phyloP scores from a whole-genome alignment of 2,113 vertebrate genomes.

The Pipa parva region DNA sequence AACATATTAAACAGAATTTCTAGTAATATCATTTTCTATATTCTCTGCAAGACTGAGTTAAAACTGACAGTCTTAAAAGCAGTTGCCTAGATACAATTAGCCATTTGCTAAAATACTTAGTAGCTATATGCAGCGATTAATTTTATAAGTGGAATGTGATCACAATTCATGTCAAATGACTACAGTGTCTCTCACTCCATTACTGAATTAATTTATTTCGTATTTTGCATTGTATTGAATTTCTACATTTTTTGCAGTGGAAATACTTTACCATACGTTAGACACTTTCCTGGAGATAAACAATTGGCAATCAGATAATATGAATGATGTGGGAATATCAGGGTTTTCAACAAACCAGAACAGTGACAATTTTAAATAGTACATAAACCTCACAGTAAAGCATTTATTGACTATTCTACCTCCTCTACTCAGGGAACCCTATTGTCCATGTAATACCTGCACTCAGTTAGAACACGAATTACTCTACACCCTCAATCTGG shows the following conservation, averaged over 20 bases:
- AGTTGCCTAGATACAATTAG: background rate
- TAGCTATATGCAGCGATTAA: background rate
- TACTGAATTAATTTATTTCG: background rate
- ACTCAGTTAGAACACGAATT: too few species aligned
- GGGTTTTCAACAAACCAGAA: background rate
- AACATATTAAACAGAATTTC: background rate
- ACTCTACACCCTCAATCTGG: too few species aligned
- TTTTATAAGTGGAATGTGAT: background rate
- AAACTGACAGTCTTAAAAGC: background rate
- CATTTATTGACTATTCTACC: too few species aligned
- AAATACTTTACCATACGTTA: background rate
- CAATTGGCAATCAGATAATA: background rate
- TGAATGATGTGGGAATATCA: background rate
- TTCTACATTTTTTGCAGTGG: background rate
- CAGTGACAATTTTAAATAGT: too few species aligned
- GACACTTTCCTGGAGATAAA: background rate
- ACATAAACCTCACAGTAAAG: too few species aligned
- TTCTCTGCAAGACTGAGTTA: background rate
- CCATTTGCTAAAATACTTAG: background rate
- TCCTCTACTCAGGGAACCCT: too few species aligned
- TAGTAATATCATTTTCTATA: background rate
- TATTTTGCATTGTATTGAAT: background rate
- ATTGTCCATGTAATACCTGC: too few species aligned
- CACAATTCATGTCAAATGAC: background rate
- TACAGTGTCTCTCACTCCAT: background rate